A percentile compares a stretch with the other conserved stretches of the same genome.
Conservation (phyloP, 2,797 vertebrate species). For the Sus cebifrons region DNA sequence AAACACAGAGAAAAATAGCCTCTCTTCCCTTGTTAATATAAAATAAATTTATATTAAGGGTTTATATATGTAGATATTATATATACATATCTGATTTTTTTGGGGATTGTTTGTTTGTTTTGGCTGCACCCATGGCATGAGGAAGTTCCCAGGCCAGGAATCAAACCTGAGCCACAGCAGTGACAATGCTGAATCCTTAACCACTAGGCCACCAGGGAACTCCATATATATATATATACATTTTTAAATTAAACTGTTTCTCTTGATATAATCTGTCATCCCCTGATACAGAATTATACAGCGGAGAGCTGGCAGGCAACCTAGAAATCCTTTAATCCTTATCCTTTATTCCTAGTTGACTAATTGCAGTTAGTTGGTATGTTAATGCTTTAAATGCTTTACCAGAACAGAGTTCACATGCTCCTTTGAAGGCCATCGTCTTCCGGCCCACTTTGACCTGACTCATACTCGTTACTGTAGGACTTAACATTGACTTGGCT, state of each 20-base stretch:
- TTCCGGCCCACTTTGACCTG: neutral
- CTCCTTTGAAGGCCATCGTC: neutral
- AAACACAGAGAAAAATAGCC: neutral
- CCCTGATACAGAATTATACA: neutral
- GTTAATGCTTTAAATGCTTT: slow-evolving; percentile 15
- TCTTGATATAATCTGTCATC: neutral
- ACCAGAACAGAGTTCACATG: neutral
- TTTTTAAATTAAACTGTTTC: neutral
- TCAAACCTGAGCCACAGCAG: too few species aligned
- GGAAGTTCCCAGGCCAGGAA: too few species aligned
- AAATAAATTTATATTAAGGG: neutral
- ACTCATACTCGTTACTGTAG: slow-evolving; percentile 5
- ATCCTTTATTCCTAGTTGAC: slow-evolving; percentile 26
- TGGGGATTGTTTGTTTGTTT: too few species aligned
- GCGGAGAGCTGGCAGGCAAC: neutral
- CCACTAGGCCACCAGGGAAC: too few species aligned
- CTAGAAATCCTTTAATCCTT: neutral
- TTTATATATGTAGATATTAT: neutral
- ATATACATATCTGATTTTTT: neutral
- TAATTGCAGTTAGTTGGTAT: neutral
- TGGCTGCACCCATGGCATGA: neutral
- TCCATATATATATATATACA: neutral
- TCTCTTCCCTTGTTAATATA: neutral
- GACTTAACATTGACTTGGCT: neutral
- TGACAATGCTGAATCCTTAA: too few species aligned